Evolutionary conservation across 2,797 vertebrate species (phyloP).

Genomic region (Sebastolobus altivelis): DNA sequence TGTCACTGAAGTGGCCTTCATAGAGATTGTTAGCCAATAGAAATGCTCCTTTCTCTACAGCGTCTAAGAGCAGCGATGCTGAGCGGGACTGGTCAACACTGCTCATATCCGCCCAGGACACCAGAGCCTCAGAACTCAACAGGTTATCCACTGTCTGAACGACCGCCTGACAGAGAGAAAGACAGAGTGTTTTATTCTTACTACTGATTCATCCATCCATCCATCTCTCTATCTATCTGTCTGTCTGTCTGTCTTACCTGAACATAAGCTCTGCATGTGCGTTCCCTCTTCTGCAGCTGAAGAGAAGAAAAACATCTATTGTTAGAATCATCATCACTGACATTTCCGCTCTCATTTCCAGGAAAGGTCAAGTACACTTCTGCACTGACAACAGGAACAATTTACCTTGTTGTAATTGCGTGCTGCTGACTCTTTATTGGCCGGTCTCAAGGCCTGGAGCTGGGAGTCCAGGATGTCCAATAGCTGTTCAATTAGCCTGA

Average conservation of each 20-base stretch:
- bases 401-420: slow-evolving; percentile 95
- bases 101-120: slow-evolving; percentile 83
- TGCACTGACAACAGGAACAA: slow-evolving; percentile 21
- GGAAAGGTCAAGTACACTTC: slow-evolving; percentile 63
- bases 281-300: slow-evolving; percentile 93
- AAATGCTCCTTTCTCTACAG: slow-evolving; percentile 82
- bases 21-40: slow-evolving; percentile 85
- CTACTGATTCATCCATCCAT: too few species aligned
- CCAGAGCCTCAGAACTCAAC: slow-evolving; percentile 79
- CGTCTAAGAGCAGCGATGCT: slow-evolving; percentile 79
- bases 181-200: slow-evolving; percentile 1
- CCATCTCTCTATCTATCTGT: slow-evolving; percentile 1
- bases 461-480: slow-evolving; percentile 95
- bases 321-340: slow-evolving; percentile 56
- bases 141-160: slow-evolving; percentile 82
- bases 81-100: slow-evolving; percentile 75
- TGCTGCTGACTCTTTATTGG: slow-evolving; percentile 92
- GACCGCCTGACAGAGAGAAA: slow-evolving; percentile 71
- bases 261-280: slow-evolving; percentile 92
- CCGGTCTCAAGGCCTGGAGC: slow-evolving; percentile 92
- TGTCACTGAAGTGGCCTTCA: slow-evolving; percentile 84
- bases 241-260: slow-evolving; percentile 83
- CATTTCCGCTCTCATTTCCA: slow-evolving; percentile 59
- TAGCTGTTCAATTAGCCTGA: slow-evolving; percentile 93
- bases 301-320: slow-evolving; percentile 46